Conservation (phyloP, 2,797 vertebrate species). For the Neopelma chrysocephalum region DNA sequence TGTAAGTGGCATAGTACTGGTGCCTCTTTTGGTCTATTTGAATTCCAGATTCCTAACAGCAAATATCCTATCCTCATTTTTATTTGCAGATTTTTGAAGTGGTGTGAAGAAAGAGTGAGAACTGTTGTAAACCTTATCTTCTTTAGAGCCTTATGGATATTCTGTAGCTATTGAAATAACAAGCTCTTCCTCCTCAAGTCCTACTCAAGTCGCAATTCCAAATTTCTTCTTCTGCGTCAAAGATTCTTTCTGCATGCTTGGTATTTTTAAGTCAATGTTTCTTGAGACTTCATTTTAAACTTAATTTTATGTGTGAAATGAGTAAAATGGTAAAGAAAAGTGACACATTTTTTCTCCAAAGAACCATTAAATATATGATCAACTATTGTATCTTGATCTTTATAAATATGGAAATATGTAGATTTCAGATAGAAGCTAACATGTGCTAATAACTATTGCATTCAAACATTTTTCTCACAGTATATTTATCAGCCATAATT, state of each 20-base stretch:
- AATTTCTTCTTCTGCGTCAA: neutral
- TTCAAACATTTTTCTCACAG: neutral
- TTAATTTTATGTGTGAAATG: neutral
- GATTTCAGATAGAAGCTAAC: neutral
- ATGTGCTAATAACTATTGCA: neutral
- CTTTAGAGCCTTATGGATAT: neutral
- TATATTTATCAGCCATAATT: neutral
- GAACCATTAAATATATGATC: neutral
- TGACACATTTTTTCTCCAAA: neutral
- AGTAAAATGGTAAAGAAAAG: neutral
- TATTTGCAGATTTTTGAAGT: constrained; percentile 13
- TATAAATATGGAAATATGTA: neutral
- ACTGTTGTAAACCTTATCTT: neutral
- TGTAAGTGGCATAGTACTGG: neutral
- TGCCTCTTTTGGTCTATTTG: neutral
- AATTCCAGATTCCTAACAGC: neutral
- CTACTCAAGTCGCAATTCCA: neutral
- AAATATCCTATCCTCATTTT: neutral
- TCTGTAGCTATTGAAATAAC: neutral
- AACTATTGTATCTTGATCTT: neutral
- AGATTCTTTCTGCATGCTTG: neutral
- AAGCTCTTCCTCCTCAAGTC: neutral
- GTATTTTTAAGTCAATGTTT: neutral
- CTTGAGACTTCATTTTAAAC: neutral
- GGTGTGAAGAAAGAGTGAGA: constrained; percentile 2